Percentiles rank a stretch among this genome's conserved stretches.
phyloP scores from a whole-genome alignment of 2,113 vertebrate genomes.

The Benitochromis conjunctus region DNA sequence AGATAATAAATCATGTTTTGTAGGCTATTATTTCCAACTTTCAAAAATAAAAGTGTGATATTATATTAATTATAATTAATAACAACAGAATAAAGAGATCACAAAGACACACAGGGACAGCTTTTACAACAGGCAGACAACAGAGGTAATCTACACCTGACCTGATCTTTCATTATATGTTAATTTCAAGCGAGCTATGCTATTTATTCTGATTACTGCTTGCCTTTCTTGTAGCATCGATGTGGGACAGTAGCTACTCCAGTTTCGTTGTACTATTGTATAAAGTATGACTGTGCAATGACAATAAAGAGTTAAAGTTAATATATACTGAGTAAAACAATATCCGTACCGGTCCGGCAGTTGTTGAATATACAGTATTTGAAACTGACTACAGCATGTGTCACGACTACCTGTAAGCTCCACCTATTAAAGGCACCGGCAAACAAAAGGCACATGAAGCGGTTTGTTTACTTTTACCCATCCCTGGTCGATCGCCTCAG shows the following conservation, averaged over 20 bases:
- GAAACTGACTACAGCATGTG: neutral
- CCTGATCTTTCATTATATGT: neutral
- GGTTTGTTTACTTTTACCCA: neutral
- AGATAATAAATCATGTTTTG: neutral
- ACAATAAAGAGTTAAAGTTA: neutral
- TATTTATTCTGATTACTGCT: neutral
- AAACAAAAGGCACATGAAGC: neutral
- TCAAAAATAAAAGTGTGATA: neutral
- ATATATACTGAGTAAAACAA: neutral
- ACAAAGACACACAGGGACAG: neutral
- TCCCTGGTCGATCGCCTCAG: neutral
- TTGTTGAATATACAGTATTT: neutral
- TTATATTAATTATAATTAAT: neutral
- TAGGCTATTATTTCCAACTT: neutral
- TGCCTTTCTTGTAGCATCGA: neutral
- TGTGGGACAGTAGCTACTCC: neutral
- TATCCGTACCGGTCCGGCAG: too few species aligned
- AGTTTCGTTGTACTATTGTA: neutral
- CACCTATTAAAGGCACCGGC: neutral
- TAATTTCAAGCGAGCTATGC: neutral
- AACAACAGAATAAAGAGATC: neutral
- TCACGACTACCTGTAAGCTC: neutral
- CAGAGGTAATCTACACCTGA: neutral
- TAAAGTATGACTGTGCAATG: neutral
- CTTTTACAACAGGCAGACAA: neutral